Conservation (phyloP, 1,140 invertebrate species). For the Drosophila parvula region DNA sequence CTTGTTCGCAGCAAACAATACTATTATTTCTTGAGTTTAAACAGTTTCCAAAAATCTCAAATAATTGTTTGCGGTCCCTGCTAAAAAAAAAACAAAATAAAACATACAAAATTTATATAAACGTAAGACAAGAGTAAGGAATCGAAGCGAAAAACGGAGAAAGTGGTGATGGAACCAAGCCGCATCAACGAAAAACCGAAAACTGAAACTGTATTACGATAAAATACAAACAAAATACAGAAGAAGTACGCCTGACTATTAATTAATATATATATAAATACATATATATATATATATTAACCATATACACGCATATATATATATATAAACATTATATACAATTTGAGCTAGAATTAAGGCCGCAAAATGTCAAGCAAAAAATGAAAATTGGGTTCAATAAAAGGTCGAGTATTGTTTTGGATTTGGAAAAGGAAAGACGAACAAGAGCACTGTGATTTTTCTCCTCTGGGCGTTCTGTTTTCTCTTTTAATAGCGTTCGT, state of each 20-base stretch:
- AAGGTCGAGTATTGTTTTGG: slow-evolving; percentile 63
- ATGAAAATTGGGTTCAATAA: slow-evolving; percentile 62
- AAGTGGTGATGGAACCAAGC: slow-evolving; percentile 34
- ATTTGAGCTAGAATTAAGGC: slow-evolving; percentile 64
- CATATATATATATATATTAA: slow-evolving; percentile 44
- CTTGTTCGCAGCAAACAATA: too few relatives aligned
- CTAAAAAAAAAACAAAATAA: not conserved
- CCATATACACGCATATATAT: slow-evolving; percentile 43
- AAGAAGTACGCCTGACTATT: slow-evolving; percentile 45
- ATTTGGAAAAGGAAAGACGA: slow-evolving; percentile 38
- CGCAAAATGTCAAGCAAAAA: slow-evolving; percentile 21
- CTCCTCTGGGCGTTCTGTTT: not conserved
- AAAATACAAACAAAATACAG: slow-evolving; percentile 4
- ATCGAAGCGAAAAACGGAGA: not conserved
- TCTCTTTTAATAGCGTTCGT: slow-evolving; percentile 25
- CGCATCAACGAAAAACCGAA: slow-evolving; percentile 23
- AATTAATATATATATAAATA: slow-evolving; percentile 33
- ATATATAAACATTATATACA: slow-evolving; percentile 44
- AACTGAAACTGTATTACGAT: slow-evolving; percentile 15
- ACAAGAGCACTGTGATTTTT: slow-evolving; percentile 7
- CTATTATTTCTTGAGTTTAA: not conserved
- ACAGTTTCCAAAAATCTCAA: not conserved
- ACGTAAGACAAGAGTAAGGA: slow-evolving; percentile 1
- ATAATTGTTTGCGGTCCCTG: slow-evolving; percentile 11
- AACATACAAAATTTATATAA: not conserved